These are phyloP conservation scores for Subacronicta megacephala DNA, from an alignment of 2,888 invertebrate genomes.

Conservation along the genomic window DNA sequence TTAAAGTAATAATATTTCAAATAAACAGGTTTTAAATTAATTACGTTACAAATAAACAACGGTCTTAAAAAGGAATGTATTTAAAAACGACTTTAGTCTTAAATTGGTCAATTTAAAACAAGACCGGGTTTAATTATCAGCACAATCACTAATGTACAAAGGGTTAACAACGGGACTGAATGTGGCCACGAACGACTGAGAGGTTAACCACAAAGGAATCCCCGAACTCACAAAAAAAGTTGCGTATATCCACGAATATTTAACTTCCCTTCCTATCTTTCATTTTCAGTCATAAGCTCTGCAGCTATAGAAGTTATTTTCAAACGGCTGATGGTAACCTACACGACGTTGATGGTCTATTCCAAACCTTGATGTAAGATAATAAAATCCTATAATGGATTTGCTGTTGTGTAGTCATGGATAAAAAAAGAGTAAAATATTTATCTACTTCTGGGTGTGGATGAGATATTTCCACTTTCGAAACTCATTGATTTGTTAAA, in stretches of 20 bases:
- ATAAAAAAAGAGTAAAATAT: constrained; percentile 72
- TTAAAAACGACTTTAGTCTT: constrained; percentile 49
- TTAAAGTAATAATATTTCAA: constrained; percentile 35
- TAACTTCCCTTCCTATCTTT: constrained; percentile 66
- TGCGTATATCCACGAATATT: constrained; percentile 77
- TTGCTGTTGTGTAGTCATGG: constrained; percentile 76
- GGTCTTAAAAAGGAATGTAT: constrained; percentile 29
- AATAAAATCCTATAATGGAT: constrained; percentile 86
- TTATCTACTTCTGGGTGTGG: constrained; percentile 67
- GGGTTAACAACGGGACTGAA: constrained; percentile 64
- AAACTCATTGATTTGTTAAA: constrained; percentile 28
- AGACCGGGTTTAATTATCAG: constrained; percentile 52
- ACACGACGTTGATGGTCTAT: constrained; percentile 72
- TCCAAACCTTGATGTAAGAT: constrained; percentile 82
- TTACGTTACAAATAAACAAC: constrained; percentile 41
- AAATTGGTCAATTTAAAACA: constrained; percentile 43
- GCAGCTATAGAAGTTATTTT: constrained; percentile 69
- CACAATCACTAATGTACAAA: constrained; percentile 60
- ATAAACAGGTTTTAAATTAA: constrained; percentile 44
- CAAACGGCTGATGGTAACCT: constrained; percentile 50
- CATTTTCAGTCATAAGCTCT: constrained; percentile 71
- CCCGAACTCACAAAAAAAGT: constrained; percentile 73
- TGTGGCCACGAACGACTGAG: constrained; percentile 59
- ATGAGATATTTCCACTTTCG: constrained; percentile 55
- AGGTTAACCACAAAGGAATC: constrained; percentile 79